Evolutionary conservation across 2,888 invertebrate species (phyloP), one percentile per base, ranked within the genome.

Genomic region (Volucella inanis): DNA sequence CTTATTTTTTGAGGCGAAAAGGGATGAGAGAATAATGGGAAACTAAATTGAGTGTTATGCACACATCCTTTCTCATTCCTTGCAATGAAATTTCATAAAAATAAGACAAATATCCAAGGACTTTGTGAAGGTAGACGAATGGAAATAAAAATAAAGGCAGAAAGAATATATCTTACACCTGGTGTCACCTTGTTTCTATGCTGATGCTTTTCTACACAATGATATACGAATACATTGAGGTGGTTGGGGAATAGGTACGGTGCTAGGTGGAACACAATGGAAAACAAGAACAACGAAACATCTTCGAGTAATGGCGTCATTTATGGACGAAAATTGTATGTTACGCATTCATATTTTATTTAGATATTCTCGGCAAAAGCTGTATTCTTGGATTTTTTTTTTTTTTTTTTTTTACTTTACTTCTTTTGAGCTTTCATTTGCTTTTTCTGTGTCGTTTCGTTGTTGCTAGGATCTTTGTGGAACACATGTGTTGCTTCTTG

Each of bases 271-370:
- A 61, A 12, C 22, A 61, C 72, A 72, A 61, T 52, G 52, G 39
- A n/a, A 22, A 71, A 59, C 49, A 71, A 49, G 49, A 61, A 38
- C 31, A 77, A 65, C 50, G 81, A 39, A 85, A 85, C 85, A 85
- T 85, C 85, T 85, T 81, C 76, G 71, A 85, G 76, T 85, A 85
- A 85, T 77, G 76, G 85, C 81, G 85, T 85, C 85, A 85, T 85
- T 85, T 85, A 85, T 85, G 85, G 62, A 81, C 62, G 85, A 85
- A 76, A 85, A 85, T 85, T 85, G 67, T 75, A 18, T 18, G 18
- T 18, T 18, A 75, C 64, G 68, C 68, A 62, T 85, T 85, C 85
- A 85, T 81, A 85, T 85, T 85, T 85, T 81, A 85, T 85, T 85
- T 77, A 85, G 85, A 85, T 85, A 81, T 81, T 80, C 65, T 62